phyloP scores from a whole-genome alignment of 2,797 vertebrate species.

The Podarcis lilfordi region DNA sequence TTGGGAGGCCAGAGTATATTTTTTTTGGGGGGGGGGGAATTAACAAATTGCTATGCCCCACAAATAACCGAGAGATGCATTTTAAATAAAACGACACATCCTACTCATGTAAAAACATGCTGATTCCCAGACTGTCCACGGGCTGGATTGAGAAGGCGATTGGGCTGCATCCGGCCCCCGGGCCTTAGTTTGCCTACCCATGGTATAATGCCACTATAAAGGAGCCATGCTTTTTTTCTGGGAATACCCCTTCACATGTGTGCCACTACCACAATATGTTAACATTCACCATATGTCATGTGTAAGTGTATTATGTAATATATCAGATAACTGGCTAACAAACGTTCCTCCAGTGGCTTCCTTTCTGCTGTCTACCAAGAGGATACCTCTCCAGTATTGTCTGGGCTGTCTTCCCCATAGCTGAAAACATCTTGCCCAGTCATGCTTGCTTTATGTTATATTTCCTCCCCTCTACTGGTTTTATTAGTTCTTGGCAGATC shows the following conservation, averaged over 20 bases:
- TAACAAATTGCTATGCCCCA: too few relatives aligned
- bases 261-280: not conserved
- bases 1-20: too few relatives aligned
- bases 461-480: not conserved
- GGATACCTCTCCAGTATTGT: not conserved
- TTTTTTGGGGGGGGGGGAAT: too few relatives aligned
- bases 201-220: not conserved
- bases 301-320: not conserved
- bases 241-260: not conserved
- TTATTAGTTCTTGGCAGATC: slow-evolving; percentile 11
- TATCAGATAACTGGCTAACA: not conserved
- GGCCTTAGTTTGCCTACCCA: too few relatives aligned
- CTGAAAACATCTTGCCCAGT: not conserved
- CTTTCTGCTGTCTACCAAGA: not conserved
- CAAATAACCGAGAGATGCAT: too few relatives aligned
- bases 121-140: too few relatives aligned
- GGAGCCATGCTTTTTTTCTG: not conserved
- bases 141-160: too few relatives aligned
- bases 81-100: too few relatives aligned
- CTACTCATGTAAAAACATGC: too few relatives aligned
- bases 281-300: not conserved
- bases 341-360: not conserved
- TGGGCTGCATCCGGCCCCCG: too few relatives aligned
- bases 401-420: not conserved
- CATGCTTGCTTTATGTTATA: not conserved